These are phyloP conservation scores for Maccullochella peelii DNA, from an alignment of 2,113 vertebrate genomes.

Conservation along the genomic window DNA sequence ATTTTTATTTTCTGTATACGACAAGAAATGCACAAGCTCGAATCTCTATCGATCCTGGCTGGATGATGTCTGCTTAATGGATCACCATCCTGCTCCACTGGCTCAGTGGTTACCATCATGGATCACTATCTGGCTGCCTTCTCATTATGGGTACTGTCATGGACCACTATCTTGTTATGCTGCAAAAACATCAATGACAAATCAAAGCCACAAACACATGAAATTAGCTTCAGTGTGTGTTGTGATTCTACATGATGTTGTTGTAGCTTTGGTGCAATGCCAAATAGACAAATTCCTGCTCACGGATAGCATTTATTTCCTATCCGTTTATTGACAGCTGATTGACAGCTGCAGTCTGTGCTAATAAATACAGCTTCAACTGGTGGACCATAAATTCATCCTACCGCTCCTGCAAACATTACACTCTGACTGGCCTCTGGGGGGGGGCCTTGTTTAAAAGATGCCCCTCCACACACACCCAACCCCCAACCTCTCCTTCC, in stretches of 20 bases:
- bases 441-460: conserved; percentile 24
- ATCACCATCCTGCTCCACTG: conserved; percentile 47
- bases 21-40: background rate
- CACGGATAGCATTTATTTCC: background rate
- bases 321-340: no score
- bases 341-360: background rate
- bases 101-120: conserved; percentile 56
- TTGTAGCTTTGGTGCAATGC: background rate
- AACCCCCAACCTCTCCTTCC: conserved; percentile 5
- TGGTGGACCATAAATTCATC: conserved; percentile 19
- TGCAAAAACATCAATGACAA: conserved; percentile 53
- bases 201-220: conserved; percentile 45
- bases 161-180: conserved; percentile 47
- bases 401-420: conserved; percentile 10
- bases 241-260: background rate
- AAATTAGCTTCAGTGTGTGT: conserved; percentile 33
- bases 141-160: conserved; percentile 55
- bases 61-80: conserved; percentile 56
- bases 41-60: conserved; percentile 32
- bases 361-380: conserved; percentile 6
- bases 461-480: background rate
- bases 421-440: conserved; percentile 18
- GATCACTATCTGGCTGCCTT: conserved; percentile 54
- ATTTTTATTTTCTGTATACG: background rate
- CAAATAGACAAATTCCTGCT: background rate